A percentile compares a stretch with the other conserved stretches of the same genome.
Conservation (phyloP, 2,113 vertebrate species). For the Hemiscyllium ocellatum region DNA sequence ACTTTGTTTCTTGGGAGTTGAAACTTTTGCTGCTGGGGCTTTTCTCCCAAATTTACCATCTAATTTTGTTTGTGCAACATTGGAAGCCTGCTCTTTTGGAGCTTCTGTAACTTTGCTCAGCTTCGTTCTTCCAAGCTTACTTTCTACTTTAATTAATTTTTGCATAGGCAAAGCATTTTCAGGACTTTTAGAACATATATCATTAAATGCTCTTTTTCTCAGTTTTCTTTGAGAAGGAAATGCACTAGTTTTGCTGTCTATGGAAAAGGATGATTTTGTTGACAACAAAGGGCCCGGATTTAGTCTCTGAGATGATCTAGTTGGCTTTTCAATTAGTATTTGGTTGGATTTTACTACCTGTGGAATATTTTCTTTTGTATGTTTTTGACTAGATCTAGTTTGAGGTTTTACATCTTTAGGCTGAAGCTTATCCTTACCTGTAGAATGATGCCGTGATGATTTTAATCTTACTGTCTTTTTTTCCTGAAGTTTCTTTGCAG, state of each 20-base stretch:
- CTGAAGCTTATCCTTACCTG: background rate
- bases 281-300: background rate
- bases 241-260: background rate
- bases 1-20: background rate
- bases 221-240: background rate
- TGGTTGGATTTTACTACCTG: constrained; percentile 1
- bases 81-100: background rate
- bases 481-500: background rate
- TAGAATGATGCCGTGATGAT: background rate
- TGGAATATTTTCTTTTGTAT: constrained; percentile 5
- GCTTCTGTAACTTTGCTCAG: background rate
- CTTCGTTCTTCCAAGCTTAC: background rate
- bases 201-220: background rate
- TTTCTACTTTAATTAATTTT: constrained; percentile 2
- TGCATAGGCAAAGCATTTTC: background rate
- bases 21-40: background rate
- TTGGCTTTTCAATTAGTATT: background rate
- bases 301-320: constrained; percentile 19
- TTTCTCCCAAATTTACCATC: background rate
- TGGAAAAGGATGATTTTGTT: background rate
- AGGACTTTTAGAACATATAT: background rate
- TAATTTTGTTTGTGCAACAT: background rate
- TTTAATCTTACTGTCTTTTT: background rate
- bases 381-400: background rate
- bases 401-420: background rate